Evolutionary conservation across 2,797 vertebrate species (phyloP).

Genomic region (Allobates femoralis): DNA sequence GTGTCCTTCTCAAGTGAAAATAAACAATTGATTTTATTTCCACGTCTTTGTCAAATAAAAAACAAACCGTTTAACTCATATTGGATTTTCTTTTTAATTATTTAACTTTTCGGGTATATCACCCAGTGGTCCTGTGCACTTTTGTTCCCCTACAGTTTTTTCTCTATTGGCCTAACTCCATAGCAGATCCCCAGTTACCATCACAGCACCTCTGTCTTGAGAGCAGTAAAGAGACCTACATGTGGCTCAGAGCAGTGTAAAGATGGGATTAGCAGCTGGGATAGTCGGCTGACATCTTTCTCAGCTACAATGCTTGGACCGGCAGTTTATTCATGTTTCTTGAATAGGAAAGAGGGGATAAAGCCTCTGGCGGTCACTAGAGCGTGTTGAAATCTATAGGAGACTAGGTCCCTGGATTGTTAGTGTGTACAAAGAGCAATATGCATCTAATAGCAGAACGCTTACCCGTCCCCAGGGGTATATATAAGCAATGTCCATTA

Average conservation of each 20-base stretch:
- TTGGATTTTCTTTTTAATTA: too few species aligned
- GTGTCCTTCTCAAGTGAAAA: too few species aligned
- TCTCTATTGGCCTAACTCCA: too few species aligned
- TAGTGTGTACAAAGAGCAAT: too few species aligned
- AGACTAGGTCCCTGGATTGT: neutral
- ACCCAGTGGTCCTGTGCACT: too few species aligned
- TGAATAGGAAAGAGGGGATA: neutral
- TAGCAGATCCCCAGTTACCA: too few species aligned
- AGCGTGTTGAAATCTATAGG: neutral
- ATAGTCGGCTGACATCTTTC: neutral
- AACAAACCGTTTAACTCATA: too few species aligned
- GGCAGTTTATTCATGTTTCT: neutral
- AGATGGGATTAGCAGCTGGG: too few species aligned
- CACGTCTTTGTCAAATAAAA: too few species aligned
- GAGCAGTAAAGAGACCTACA: neutral
- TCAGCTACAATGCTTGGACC: neutral
- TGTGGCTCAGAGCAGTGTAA: neutral
- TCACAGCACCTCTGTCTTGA: neutral
- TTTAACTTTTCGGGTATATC: too few species aligned
- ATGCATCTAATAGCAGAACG: neutral
- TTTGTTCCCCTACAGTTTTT: too few species aligned
- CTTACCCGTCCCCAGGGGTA: conserved; percentile 97
- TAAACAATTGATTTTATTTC: too few species aligned
- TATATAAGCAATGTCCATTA: conserved; percentile 98
- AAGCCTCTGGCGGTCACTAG: neutral